Percentiles rank a stretch among this genome's conserved stretches.
phyloP scores from a whole-genome alignment of 2,113 vertebrate species.

The Ameiurus melas region DNA sequence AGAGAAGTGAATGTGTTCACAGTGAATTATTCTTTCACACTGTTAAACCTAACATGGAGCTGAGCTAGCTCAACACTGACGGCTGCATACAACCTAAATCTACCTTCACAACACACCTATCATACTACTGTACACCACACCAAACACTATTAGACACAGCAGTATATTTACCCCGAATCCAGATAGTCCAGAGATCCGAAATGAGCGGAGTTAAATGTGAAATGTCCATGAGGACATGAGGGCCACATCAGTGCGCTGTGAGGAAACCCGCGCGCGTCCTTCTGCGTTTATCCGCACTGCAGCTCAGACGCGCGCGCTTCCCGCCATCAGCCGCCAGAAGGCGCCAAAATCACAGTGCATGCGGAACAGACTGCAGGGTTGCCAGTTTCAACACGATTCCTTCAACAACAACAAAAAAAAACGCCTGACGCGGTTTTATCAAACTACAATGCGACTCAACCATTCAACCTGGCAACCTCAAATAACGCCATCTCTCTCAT shows the following conservation, averaged over 20 bases:
- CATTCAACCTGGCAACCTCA: background rate
- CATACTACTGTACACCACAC: no score
- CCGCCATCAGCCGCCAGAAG: conserved; percentile 41
- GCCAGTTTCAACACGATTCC: background rate
- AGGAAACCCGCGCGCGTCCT: conserved; percentile 31
- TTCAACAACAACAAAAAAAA: no score
- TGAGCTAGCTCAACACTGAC: background rate
- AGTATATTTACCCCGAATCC: background rate
- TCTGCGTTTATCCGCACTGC: conserved; percentile 76
- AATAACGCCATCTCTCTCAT: no score
- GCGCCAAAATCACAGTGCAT: conserved; percentile 19
- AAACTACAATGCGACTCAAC: accelerated
- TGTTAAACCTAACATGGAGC: background rate
- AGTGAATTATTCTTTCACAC: background rate
- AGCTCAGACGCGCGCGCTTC: conserved; percentile 54
- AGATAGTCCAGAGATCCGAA: background rate
- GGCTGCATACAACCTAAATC: background rate
- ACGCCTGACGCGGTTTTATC: no score
- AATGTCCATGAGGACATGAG: background rate
- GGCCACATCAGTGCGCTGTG: background rate
- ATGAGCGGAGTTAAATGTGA: background rate
- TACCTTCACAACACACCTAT: background rate
- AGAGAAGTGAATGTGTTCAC: background rate
- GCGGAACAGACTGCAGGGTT: background rate
- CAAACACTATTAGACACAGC: background rate